These are phyloP conservation scores for Drosophila fuyamai DNA, from an alignment of 1,140 invertebrate species.

Conservation along the genomic window DNA sequence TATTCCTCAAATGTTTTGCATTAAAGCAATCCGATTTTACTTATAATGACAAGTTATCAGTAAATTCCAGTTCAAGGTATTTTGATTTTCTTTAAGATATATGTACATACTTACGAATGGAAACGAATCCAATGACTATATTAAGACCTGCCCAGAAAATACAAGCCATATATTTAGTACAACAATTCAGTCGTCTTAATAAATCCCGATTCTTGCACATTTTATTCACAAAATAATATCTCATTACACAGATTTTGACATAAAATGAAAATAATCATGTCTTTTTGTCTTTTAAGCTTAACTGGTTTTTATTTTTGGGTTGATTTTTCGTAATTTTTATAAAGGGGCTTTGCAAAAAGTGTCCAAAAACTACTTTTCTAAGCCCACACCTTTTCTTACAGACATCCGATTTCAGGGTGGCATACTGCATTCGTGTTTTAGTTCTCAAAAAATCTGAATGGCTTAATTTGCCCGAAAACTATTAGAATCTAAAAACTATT, in stretches of 20 bases:
- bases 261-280: constrained; percentile 1
- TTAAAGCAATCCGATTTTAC: neutral
- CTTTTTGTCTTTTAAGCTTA: too few species aligned
- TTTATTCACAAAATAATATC: neutral
- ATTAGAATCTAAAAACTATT: too few species aligned
- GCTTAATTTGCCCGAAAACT: too few species aligned
- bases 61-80: too few species aligned
- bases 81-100: neutral
- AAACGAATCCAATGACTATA: neutral
- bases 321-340: too few species aligned
- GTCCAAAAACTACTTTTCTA: too few species aligned
- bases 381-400: too few species aligned
- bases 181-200: neutral
- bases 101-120: constrained; percentile 26
- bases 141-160: constrained; percentile 20
- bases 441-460: too few species aligned
- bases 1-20: neutral
- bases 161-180: constrained; percentile 9
- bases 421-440: too few species aligned
- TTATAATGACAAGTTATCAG: neutral
- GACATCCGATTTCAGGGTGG: too few species aligned
- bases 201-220: neutral
- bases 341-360: too few species aligned
- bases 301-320: too few species aligned
- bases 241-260: constrained; percentile 2